Evolutionary conservation across 2,888 invertebrate genomes (phyloP), one percentile per base, ranked within the genome.

Genomic region (Dioctria rufipes): DNA sequence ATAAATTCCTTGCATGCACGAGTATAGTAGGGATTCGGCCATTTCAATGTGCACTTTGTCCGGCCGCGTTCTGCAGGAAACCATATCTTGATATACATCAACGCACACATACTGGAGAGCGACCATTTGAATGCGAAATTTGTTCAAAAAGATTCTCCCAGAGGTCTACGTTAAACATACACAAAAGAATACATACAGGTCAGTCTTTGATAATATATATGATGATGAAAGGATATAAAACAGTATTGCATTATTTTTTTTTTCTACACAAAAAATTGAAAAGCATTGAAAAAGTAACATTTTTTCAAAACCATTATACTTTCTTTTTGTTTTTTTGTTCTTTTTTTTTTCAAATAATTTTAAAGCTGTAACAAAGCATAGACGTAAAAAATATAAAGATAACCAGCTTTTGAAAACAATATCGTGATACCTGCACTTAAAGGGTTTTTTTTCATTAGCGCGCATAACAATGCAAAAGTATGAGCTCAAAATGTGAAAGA

Each of bases 71-170:
- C 89, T 91, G 91, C 83, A 91, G 91, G 90, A 91, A 91, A 90
- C 91, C 91, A 87, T 91, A 91, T 89, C 89, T 91, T 89, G 91
- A 91, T 89, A 91, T 93, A 82, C 93, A 93, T 90, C 92, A 91
- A 90, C 90, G 92, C 86, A 92, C 92, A 83, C 92, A 92, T 90
- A 90, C 89, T 9, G 89, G 88, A 61, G 84, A 91, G 90, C 90
- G 91, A 80, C 91, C 91, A 82, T 91, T 91, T 89, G 90, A 94
- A 89, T 95, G 94, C 90, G 93, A 93, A 89, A 91, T 93, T 87
- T 95, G 95, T 90, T 91, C 93, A 87, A 95, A 94, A 90, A 91
- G 94, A 87, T 95, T 94, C 90, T 94, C 94, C 82, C 94, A 95
- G 90, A 94, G 94, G 89, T 94, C 94, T 87, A 94, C 94, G 88